Evolutionary conservation across 2,888 invertebrate species (phyloP), one percentile per base, ranked within the genome.

Genomic region (Schizaphis graminum): DNA sequence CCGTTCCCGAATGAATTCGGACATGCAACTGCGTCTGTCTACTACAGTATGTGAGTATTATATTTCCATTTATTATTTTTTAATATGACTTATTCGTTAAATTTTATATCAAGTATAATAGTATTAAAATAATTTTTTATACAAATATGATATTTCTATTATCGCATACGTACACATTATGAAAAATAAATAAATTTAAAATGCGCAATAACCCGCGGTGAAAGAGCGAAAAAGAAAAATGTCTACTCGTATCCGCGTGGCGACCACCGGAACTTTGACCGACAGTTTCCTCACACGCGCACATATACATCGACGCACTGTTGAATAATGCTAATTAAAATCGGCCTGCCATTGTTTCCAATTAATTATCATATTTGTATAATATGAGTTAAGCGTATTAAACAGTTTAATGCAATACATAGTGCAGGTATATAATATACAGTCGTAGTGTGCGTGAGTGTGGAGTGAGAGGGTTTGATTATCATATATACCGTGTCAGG

Each of bases 341-440:
- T 90, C 90, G 93, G 89, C 8, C 93, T 35, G 86, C 94, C 90
- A 94, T 94, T 94, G 94, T 94, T 94, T 87, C 91, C 94, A 24
- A 94, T 94, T 94, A 94, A 94, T 94, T 94, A 94, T 91, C 94
- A 94, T 94, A 94, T 91, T 91, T 91, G 94, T 90, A 90, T 89
- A 89, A 56, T 85, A 85, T 47, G 89, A 84, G 92, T 89, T 84
- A 56, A 93, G 57, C 93, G 85, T 90, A 89, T 93, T 85, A 85
- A 93, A 85, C 90, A 85, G 49, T 85, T 93, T 93, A 90, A 90
- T 49, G 85, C 90, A 44, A 84, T 93, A 84, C 44, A 57, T 57
- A 61, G 61, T 41, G 35, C 47, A 57, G 56, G 26, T 86, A 86
- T 86, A 28, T 61, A 61, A 49, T 56, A 44, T 61, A 44, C 57